Conservation (phyloP, 2,797 vertebrate species). For the Hylomyscus alleni region DNA sequence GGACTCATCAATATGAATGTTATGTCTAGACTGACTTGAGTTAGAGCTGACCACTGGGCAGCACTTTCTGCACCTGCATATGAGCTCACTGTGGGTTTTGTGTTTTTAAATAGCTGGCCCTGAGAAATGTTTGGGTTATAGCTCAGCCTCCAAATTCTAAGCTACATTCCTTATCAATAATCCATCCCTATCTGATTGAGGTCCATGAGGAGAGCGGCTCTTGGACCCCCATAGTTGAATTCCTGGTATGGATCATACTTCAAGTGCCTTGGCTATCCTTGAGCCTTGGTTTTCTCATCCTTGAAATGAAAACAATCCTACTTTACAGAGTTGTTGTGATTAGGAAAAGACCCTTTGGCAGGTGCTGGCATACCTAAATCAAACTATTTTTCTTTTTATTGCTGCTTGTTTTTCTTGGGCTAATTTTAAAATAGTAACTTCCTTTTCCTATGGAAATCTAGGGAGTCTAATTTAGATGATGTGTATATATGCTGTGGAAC, state of each 20-base stretch:
- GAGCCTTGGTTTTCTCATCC: constrained; percentile 12
- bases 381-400: constrained; percentile 59
- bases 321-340: background rate
- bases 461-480: constrained; percentile 64
- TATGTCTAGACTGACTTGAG: background rate
- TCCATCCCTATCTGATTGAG: background rate
- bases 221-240: background rate
- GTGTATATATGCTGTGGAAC: constrained; percentile 52
- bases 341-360: constrained; percentile 38
- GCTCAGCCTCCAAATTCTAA: background rate
- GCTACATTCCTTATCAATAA: background rate
- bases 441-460: constrained; percentile 49
- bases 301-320: background rate
- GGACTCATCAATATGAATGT: too few relatives aligned
- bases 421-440: constrained; percentile 68
- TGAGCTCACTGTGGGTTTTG: background rate
- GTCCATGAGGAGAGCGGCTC: background rate
- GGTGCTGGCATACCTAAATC: background rate
- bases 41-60: background rate
- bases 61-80: background rate
- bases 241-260: background rate
- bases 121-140: background rate
- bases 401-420: constrained; percentile 53
- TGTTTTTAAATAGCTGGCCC: background rate
- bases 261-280: background rate